Percentiles rank a stretch among this genome's conserved stretches.
Evolutionary conservation across 2,113 vertebrate species (phyloP).

Genomic region (Oenanthe melanoleuca): DNA sequence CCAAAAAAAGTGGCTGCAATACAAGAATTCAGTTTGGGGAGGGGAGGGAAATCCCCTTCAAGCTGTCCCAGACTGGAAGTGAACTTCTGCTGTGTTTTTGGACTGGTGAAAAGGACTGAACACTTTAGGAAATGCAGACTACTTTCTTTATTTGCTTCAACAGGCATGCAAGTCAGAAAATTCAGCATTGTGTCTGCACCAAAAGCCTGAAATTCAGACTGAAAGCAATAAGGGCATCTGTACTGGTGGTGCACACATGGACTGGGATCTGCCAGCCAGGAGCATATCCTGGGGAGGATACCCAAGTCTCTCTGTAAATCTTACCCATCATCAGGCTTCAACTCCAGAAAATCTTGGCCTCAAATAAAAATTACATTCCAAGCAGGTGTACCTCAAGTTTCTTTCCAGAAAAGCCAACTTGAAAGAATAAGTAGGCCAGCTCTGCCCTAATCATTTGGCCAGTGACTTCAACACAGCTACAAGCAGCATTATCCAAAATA

Average conservation of each 20-base stretch:
- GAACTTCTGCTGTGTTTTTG: not conserved
- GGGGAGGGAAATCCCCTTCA: not conserved
- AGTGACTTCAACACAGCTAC: not conserved
- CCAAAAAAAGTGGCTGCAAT: not conserved
- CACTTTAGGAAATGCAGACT: not conserved
- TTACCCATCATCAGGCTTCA: not conserved
- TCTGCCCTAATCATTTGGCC: not conserved
- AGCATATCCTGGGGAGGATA: not conserved
- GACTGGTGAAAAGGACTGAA: not conserved
- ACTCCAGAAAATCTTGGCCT: not conserved
- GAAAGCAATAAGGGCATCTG: not conserved
- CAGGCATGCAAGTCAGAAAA: not conserved
- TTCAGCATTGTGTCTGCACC: not conserved
- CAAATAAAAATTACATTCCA: not conserved
- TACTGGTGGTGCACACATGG: not conserved
- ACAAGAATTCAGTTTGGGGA: not conserved
- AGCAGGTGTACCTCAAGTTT: not conserved
- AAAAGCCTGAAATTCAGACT: not conserved
- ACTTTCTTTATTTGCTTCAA: not conserved
- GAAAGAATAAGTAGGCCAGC: not conserved
- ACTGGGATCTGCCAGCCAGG: not conserved
- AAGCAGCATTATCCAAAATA: not conserved
- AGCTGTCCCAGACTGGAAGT: not conserved
- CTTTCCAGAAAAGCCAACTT: not conserved
- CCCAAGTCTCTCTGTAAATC: not conserved